These are phyloP conservation scores for Falco novaeseelandiae DNA, from an alignment of 2,797 vertebrate species.

Conservation along the genomic window DNA sequence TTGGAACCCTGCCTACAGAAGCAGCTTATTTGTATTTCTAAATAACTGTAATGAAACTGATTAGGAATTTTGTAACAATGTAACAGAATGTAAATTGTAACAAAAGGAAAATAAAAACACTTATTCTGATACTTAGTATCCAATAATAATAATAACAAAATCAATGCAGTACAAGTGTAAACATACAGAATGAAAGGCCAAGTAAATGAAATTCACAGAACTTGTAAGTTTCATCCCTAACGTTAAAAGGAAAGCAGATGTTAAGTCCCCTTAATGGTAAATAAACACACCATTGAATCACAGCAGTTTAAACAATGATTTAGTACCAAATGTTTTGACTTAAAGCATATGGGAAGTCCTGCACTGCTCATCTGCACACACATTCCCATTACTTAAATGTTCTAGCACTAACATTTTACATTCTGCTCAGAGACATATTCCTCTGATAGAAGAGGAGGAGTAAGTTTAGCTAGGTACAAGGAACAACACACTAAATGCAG, in stretches of 20 bases:
- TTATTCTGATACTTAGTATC: background rate
- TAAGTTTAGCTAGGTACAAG: background rate
- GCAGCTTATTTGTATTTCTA: background rate
- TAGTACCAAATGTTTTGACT: background rate
- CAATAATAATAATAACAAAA: background rate
- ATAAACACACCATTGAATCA: background rate
- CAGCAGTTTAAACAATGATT: background rate
- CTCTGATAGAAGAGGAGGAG: background rate
- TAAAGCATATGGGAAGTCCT: background rate
- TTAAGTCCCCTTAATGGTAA: background rate
- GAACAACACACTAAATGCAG: background rate
- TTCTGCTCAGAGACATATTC: rapidly evolving
- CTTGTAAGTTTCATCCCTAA: background rate
- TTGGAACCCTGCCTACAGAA: background rate
- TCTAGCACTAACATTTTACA: rapidly evolving
- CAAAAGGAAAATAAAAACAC: background rate
- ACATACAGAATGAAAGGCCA: background rate
- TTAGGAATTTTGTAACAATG: background rate
- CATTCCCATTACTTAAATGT: background rate
- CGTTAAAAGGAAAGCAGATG: background rate
- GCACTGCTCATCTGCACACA: background rate
- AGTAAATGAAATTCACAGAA: background rate
- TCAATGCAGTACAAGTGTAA: rapidly evolving
- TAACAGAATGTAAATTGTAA: background rate
- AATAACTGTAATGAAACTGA: background rate